A percentile compares a stretch with the other conserved stretches of the same genome.
Evolutionary conservation across 2,797 vertebrate species (phyloP).

Genomic region (Pangasius sanitwongsei): DNA sequence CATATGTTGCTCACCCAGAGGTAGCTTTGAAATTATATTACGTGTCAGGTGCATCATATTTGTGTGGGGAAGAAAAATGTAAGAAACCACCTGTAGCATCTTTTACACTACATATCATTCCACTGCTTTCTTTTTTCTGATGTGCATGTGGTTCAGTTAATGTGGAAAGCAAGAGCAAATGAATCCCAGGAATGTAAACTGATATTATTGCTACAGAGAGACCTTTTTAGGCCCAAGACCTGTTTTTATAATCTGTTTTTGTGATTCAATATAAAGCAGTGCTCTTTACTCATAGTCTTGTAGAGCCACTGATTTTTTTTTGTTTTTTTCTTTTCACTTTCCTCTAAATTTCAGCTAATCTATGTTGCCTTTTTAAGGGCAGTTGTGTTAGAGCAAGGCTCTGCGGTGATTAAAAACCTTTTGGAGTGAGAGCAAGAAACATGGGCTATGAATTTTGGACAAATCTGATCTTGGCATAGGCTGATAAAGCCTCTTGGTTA

Average conservation of each 20-base stretch:
- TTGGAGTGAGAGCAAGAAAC: constrained; percentile 3
- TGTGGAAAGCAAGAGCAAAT: constrained; percentile 12
- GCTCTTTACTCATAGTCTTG: background rate
- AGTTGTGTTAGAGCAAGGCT: background rate
- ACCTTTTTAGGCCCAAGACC: constrained; percentile 24
- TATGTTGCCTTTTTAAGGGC: background rate
- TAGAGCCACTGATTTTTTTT: background rate
- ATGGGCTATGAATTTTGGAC: background rate
- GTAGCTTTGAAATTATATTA: constrained; percentile 34
- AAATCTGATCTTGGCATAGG: background rate
- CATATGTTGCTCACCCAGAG: constrained; percentile 31
- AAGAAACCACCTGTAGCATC: constrained; percentile 26
- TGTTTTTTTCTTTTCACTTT: background rate
- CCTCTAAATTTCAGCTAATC: background rate
- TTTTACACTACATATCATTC: constrained; percentile 24
- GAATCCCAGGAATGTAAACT: constrained; percentile 20
- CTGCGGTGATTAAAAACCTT: background rate
- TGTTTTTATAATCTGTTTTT: constrained; percentile 30
- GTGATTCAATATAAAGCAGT: constrained; percentile 4
- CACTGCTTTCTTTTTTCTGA: background rate
- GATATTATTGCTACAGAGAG: constrained; percentile 34
- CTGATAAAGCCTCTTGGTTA: background rate
- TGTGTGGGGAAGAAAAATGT: constrained; percentile 1
- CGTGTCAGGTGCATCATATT: constrained; percentile 23
- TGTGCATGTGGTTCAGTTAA: constrained; percentile 21